Evolutionary conservation across 1,140 invertebrate species (phyloP).

Genomic region (Fopius arisanus): DNA sequence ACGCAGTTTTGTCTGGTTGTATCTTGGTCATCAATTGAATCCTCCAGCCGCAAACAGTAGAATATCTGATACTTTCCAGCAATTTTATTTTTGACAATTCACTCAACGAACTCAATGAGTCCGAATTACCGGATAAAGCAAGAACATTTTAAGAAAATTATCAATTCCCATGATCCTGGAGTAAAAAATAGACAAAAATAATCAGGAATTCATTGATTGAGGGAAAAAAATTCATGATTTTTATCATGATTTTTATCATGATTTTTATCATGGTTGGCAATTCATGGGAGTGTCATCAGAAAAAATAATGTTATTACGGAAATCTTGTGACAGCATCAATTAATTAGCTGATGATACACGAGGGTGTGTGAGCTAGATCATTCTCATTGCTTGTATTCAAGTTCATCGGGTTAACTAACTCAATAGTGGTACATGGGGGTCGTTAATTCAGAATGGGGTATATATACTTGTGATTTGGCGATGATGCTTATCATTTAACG

Average conservation of each 20-base stretch:
- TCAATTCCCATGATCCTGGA: too few species aligned
- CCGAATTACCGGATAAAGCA: not conserved
- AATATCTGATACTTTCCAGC: conserved; percentile 26
- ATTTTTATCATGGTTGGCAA: not conserved
- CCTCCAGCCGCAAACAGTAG: not conserved
- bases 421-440: conserved; percentile 38
- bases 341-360: not conserved
- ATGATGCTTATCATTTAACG: conserved; percentile 36
- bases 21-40: conserved; percentile 29
- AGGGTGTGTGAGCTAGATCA: not conserved
- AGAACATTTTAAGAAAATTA: not conserved
- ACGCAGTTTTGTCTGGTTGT: conserved; percentile 29
- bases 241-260: too few species aligned
- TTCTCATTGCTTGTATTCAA: conserved; percentile 11
- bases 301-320: not conserved
- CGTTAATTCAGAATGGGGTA: conserved; percentile 35
- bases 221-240: too few species aligned
- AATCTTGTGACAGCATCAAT: not conserved
- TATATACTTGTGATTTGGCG: conserved; percentile 40
- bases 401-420: conserved; percentile 44
- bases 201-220: too few species aligned
- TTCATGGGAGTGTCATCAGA: not conserved
- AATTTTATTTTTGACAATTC: conserved; percentile 4
- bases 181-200: too few species aligned
- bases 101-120: conserved; percentile 13